Percentiles rank a stretch among this genome's conserved stretches.
These are phyloP conservation scores for Coccyzus lansbergi DNA, from an alignment of 2,797 vertebrate genomes.

Conservation along the genomic window DNA sequence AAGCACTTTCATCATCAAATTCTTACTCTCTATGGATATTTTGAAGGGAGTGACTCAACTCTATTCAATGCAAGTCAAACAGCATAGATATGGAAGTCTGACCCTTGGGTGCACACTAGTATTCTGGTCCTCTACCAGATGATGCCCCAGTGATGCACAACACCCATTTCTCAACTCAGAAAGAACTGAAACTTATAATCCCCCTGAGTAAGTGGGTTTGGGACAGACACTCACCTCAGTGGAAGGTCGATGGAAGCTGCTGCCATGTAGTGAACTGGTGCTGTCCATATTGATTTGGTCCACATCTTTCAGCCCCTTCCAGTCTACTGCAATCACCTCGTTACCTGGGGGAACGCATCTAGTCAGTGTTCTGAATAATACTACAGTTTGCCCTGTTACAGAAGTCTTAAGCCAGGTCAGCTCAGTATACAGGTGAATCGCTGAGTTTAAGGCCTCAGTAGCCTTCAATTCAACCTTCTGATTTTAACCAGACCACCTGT, in stretches of 20 bases:
- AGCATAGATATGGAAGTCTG: background rate
- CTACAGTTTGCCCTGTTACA: background rate
- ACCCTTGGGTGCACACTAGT: background rate
- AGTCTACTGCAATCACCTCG: conserved; percentile 92
- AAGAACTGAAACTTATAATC: background rate
- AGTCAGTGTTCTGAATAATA: background rate
- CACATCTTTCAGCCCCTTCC: conserved; percentile 96
- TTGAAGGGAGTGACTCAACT: background rate
- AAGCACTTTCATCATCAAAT: background rate
- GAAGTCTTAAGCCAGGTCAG: background rate
- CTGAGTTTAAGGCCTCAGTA: background rate
- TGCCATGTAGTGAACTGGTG: conserved; percentile 79
- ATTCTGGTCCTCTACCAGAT: background rate
- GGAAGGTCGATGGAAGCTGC: conserved; percentile 78
- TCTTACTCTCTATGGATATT: background rate
- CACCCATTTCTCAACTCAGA: background rate
- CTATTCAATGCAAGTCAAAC: background rate
- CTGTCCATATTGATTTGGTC: conserved; percentile 95
- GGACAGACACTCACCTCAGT: conserved; percentile 74
- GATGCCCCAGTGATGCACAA: background rate
- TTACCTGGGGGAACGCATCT: conserved; percentile 80
- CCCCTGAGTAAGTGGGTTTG: background rate
- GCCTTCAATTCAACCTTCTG: background rate
- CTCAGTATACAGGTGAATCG: background rate
- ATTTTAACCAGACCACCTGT: background rate